Evolutionary conservation across 2,888 invertebrate genomes (phyloP), one percentile per base, ranked within the genome.

Genomic region (Erebia aethiops): DNA sequence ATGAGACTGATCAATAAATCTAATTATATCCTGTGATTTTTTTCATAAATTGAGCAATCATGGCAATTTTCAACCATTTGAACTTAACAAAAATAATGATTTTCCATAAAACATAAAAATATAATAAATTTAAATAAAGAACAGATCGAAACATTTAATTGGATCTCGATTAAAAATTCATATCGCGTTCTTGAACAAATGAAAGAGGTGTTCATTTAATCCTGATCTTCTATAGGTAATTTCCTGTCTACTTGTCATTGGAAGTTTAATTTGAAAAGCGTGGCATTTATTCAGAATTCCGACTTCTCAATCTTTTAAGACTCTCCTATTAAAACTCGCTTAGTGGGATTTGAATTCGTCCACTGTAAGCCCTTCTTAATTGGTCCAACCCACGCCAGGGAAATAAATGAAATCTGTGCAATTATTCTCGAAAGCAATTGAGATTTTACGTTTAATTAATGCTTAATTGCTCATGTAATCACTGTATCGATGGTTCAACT

Each of bases 361-460:
- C 70, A 62, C 66, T 56, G 57, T 67, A 71, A 76, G 51, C 67
- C 61, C 73, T 73, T 74, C 74, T 75, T 72, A 74, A 75, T 73
- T 72, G 72, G 70, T 76, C 71, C 68, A 71, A 65, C 67, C 70
- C 63, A 69, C 67, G 57, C 71, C 54, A 67, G 62, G 49, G 71
- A 75, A 72, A 73, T 77, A 69, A 73, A 76, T 73, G 56, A 65
- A 73, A 72, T 72, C 68, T 69, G 58, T 43, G 65, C 70, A 68
- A 71, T 68, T 69, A 72, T 70, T 74, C 61, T 62, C 70, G 58
- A 62, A 54, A 54, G 54, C 46, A 18, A 57, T 62, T 21, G 35
- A 62, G 56, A 46, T 49, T 56, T 63, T 41, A 13, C 21, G 9
- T 62, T 49, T 18, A 62, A 49, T 46, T 18, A 14, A 62, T 46